Evolutionary conservation across 2,888 invertebrate species (phyloP).

Genomic region (Altica lythri): DNA sequence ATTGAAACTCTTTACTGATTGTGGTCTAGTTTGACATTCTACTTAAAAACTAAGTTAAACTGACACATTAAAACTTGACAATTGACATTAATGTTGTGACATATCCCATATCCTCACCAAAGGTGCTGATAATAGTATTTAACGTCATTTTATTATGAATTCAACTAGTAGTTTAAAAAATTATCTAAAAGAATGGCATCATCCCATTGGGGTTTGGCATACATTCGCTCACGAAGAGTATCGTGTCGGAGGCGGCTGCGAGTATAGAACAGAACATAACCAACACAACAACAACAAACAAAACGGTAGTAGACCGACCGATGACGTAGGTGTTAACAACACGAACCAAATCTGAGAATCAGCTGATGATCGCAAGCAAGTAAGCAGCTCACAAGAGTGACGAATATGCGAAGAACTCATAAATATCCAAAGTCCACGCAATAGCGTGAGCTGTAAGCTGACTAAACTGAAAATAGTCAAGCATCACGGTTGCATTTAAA

Average conservation of each 20-base stretch:
- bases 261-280: too few species aligned
- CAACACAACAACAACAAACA: constrained; percentile 6
- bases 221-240: constrained; percentile 6
- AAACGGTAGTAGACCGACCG: constrained; percentile 15
- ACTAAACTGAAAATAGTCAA: constrained; percentile 36
- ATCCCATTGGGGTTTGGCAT: neutral
- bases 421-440: constrained; percentile 54
- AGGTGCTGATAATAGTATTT: too few species aligned
- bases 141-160: too few species aligned
- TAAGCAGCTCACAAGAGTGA: constrained; percentile 41
- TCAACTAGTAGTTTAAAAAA: neutral
- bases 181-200: neutral
- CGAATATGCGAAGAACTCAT: constrained; percentile 50
- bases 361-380: constrained; percentile 44
- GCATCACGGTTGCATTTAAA: constrained; percentile 28
- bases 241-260: constrained; percentile 12
- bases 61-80: too few species aligned
- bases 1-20: too few species aligned
- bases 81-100: too few species aligned
- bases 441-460: constrained; percentile 47
- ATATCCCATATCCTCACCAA: too few species aligned
- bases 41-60: too few species aligned
- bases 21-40: too few species aligned
- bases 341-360: constrained; percentile 39
- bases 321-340: constrained; percentile 27